Base-by-base conservation (phyloP, 2,797 vertebrate genomes). In the Gallinago stenura region DNA sequence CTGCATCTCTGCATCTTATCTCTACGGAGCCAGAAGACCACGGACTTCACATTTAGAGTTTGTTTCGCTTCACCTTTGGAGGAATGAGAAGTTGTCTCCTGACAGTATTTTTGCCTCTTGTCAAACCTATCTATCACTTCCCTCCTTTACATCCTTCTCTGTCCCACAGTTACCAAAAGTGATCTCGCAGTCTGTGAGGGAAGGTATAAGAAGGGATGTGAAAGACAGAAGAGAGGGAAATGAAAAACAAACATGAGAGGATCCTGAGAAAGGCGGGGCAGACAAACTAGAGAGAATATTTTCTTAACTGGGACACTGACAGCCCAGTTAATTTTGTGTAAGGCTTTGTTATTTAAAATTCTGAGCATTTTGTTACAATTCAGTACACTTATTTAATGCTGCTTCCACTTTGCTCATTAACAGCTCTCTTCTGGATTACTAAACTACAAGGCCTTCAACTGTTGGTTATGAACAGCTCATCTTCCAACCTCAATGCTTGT, bases 341-440 rank as follows among this genome's bases (percentile, higher is more conserved):
- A 94, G 69, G 61, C 89, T 84, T 96, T 93, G 70, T 90, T 89
- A 96, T 92, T 96, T 80, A 95, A 95, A 94, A 90, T 76, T 50
- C 37, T 31, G 57, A 94, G 45, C 57, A 77, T 95, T 96, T 96
- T 92, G 53, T 83, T 95, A 92, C 68, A 92, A 93, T 93, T 89
- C 83, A 96, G 91, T 87, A 77, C 86, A 69, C 87, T 95, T 93
- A 81, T 46, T 94, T 96, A 94, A 92, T 91, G 79, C 57, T 88
- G 69, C 65, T 92, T 93, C 87, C 70, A 92, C 72, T 86, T 72
- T 62, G 80, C 78, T 91, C 83, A 89, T 95, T 93, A 95, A 64
- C 71, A 95, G 57, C 75, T 87, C 33, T 89, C 60, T 72, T 76
- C 88, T 87, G 77, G 77, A 84, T 92, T 95, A 94, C 88, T 94